Base-by-base conservation (phyloP, 2,888 invertebrate genomes). In the Drosophila neotestacea region DNA sequence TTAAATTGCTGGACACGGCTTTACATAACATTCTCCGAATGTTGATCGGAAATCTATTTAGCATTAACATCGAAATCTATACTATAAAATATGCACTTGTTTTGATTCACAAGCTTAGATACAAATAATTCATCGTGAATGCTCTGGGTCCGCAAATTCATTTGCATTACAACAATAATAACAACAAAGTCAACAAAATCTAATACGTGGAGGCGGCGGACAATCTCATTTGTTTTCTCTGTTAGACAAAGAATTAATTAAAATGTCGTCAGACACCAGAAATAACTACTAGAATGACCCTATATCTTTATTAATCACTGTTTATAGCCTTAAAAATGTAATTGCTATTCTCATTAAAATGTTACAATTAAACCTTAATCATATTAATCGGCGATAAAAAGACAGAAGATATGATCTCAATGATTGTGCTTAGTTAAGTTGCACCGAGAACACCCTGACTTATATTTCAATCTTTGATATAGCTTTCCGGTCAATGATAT, bases 111-210 rank as follows among this genome's bases (percentile, higher is more conserved):
- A 58, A 62, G 54, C 62, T 62, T 52, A 58, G 54, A 61, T 65
- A 67, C 80, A 68, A 80, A 68, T 56, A 63, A 64, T 55, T 81
- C 78, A 81, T 71, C 77, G 87, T 65, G 63, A 74, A 77, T 85
- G 77, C 47, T 56, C 52, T 51, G 44, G 11, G 44, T 56, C 42
- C 32, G 58, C 82, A 63, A 86, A 87, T 85, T 60, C 65, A 81
- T 85, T 87, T 81, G 79, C 82, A 79, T 77, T 68, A 16, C 44
- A 52, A 47, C 48, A 77, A 55, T 13, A 34, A 41, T 39, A 56
- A 34, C 6, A 27, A 55, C 51, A 52, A 56, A 36, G 32, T 22
- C 22, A 50, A 36, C 22, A 50, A 48, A 48, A 32, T 6, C 36
- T 10, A 56, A 30, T 47, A 30, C 68, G 39, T 51, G 50, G 44